Conservation (phyloP, 2,888 invertebrate species). For the Sthenelais limicola region DNA sequence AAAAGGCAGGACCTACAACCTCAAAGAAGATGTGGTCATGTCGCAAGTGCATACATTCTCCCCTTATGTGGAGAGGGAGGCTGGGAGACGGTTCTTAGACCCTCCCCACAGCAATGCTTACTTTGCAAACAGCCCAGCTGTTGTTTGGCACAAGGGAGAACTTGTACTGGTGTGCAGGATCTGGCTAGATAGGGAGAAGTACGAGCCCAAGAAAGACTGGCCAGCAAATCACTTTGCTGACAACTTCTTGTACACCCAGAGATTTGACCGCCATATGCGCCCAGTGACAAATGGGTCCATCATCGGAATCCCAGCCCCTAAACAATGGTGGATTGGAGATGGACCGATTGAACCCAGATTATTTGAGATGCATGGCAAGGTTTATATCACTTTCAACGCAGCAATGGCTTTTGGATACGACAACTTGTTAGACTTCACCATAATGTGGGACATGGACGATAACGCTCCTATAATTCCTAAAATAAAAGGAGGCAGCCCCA, state of each 20-base stretch:
- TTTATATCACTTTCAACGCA: conserved; percentile 54
- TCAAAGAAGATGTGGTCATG: conserved; percentile 39
- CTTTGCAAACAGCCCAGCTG: conserved; percentile 58
- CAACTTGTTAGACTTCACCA: conserved; percentile 52
- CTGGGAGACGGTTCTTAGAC: conserved; percentile 53
- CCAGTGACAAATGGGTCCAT: conserved; percentile 53
- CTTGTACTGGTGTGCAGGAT: conserved; percentile 54
- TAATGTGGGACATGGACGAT: conserved; percentile 54
- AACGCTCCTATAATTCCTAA: conserved; percentile 53
- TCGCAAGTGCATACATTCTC: conserved; percentile 55
- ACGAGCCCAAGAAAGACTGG: conserved; percentile 54
- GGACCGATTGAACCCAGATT: conserved; percentile 57
- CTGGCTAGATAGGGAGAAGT: conserved; percentile 56
- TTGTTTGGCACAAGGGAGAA: conserved; percentile 52
- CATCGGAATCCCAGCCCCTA: conserved; percentile 55
- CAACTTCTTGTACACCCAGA: conserved; percentile 57
- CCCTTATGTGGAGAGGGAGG: conserved; percentile 54
- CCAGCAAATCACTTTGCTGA: conserved; percentile 58
- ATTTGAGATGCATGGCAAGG: conserved; percentile 45
- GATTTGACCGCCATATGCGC: conserved; percentile 52
- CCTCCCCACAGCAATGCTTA: conserved; percentile 52
- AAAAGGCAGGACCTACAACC: conserved; percentile 41
- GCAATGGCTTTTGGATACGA: conserved; percentile 53
- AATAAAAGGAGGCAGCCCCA: conserved; percentile 55
- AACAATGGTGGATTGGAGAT: conserved; percentile 56